Base-by-base conservation (phyloP, 1,140 invertebrate species). In the Oryzaephilus surinamensis region DNA sequence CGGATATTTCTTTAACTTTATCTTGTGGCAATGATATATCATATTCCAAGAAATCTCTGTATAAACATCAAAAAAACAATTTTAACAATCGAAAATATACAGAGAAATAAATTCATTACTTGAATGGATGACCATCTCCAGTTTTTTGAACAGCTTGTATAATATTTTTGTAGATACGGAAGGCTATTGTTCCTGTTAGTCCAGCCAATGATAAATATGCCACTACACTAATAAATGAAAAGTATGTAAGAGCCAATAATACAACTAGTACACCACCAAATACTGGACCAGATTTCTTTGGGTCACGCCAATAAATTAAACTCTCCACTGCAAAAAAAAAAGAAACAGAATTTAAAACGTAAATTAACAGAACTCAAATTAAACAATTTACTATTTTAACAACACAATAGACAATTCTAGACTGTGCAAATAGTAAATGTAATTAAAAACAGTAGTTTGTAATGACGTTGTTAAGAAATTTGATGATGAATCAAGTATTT, bases 101-200 rank as follows among this genome's bases (percentile, higher is more conserved):
- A 41, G 14, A 40, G 4, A 7, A n/a, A 12, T 2, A 19, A 13
- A 8, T n/a, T n/a, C 28, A 76, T 80, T 64, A 93, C 90, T 95
- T 92, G 81, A 97, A 97, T 40, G 95, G 93, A 68, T 98, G 91
- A 61, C 89, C 90, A 59, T 96, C 92, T 52, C 84, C 83, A 46
- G 91, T 94, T 67, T 98, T 98, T 67, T 97, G 92, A 46, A 99
- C 80, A 48, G 92, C 91, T 59, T 92, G 87, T 61, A 96, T 76
- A 50, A 97, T 79, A 62, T 84, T 89, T 72, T 94, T 96, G 75
- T 97, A 97, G 53, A 97, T 79, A 60, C 93, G 81, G 77, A 94
- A 97, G 58, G 78, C 77, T 56, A 96, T 75, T 42, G 93, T 90
- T 45, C 76, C 84, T 29, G 74, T 70, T 26, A 98, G 78, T 48